Conservation (phyloP, 2,113 vertebrate genomes). For the Psophia crepitans region DNA sequence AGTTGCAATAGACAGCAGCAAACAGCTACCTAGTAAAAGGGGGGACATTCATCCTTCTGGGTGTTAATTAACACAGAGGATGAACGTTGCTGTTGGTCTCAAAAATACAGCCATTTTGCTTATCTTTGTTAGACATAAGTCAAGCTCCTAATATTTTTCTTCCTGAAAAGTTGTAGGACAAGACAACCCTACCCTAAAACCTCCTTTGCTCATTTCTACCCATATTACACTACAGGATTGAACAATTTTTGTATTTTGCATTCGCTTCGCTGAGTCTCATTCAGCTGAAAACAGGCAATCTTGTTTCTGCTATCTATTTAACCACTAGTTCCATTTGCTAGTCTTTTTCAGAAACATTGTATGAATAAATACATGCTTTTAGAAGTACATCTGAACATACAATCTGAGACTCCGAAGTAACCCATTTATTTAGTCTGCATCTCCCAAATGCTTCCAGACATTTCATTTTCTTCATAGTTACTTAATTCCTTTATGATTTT, state of each 20-base stretch:
- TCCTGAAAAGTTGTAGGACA: not conserved
- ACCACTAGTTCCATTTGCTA: not conserved
- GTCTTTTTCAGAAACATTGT: not conserved
- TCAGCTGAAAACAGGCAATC: not conserved
- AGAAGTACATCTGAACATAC: not conserved
- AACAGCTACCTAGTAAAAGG: not conserved
- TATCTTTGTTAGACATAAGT: not conserved
- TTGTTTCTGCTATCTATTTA: not conserved
- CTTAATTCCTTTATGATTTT: not conserved
- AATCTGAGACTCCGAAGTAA: not conserved
- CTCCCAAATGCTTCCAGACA: not conserved
- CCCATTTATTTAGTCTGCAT: not conserved
- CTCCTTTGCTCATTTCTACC: not conserved
- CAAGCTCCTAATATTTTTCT: not conserved
- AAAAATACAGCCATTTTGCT: not conserved
- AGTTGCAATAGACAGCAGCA: not conserved
- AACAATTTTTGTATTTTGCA: not conserved
- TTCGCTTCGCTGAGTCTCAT: not conserved
- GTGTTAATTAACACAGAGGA: not conserved
- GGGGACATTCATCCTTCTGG: not conserved
- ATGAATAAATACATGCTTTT: not conserved
- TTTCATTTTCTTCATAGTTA: not conserved
- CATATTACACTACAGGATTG: not conserved
- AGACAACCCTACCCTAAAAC: not conserved
- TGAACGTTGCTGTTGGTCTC: not conserved